Base-by-base conservation (phyloP, 1,140 invertebrate species). In the Drosophila equinoxialis region DNA sequence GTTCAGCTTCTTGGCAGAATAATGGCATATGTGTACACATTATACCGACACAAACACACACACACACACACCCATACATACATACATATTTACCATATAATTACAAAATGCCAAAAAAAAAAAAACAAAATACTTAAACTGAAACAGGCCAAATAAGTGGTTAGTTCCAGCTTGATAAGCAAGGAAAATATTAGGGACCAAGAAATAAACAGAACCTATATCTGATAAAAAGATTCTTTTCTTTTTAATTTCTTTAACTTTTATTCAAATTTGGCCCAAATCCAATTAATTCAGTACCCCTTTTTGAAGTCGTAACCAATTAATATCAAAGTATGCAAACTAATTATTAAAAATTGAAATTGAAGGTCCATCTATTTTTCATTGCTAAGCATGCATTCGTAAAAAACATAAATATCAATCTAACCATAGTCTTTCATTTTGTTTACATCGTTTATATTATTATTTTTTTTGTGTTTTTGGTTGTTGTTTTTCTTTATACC, bases 381-480 rank as follows among this genome's bases (percentile, higher is more conserved):
- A 48, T 48, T 48, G 17, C 8, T 48, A 51, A 51, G 17, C 4
- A 51, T 51, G 17, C 7, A 48, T 48, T 48, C 20, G 45, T 26
- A 26, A 48, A 20, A 10, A 48, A 48, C 57, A 33, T 59, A 59
- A 59, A 37, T 59, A 39, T 35, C 30, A 8, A 13, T 58, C 33
- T 14, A 17, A 23, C 8, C 37, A 42, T 30, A 42, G 35, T 13
- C 8, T 45, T 62, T 62, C 71, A 63, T 65, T 51, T 65, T 51
- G 73, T 64, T 75, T 71, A 71, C 68, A 78, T 75, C 68, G 68
- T 75, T 75, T 78, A 62, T 62, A 30, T 30, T 30, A 6, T 6
- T 30, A 6, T 30, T 5, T 6, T 23, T 30, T 30, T 30, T 5
- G 0, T 23, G 1, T 26, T 26, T 26, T 45, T 62, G 23, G 4